Evolutionary conservation across 2,888 invertebrate species (phyloP).

Genomic region (Diplazon laetatorius): DNA sequence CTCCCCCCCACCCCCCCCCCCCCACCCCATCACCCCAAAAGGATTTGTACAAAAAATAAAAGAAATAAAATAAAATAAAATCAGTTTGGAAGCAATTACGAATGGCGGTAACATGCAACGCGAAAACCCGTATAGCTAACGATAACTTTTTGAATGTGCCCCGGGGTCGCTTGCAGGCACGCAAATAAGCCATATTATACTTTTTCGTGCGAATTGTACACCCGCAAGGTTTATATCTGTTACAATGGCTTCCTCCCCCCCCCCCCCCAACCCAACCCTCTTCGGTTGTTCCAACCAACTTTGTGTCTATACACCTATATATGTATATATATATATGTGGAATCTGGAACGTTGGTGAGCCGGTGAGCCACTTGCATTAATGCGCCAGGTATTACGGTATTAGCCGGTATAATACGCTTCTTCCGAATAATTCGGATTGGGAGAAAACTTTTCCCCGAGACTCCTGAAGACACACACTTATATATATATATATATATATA

Average conservation of each 20-base stretch:
- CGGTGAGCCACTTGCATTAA: slow-evolving; percentile 51
- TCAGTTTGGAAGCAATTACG: slow-evolving; percentile 81
- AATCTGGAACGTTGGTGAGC: neutral
- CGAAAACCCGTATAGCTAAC: slow-evolving; percentile 70
- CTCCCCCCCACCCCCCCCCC: too few relatives aligned
- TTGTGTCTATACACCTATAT: slow-evolving; percentile 29
- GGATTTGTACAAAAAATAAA: slow-evolving; percentile 54
- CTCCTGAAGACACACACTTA: too few relatives aligned
- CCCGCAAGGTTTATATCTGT: slow-evolving; percentile 76
- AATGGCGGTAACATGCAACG: slow-evolving; percentile 79
- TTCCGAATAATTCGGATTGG: slow-evolving; percentile 20
- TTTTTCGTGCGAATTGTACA: slow-evolving; percentile 70
- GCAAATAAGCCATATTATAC: slow-evolving; percentile 81
- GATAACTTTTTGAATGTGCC: slow-evolving; percentile 77
- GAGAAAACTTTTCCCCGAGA: slow-evolving; percentile 18
- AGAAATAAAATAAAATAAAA: slow-evolving; percentile 75
- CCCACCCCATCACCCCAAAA: too few relatives aligned
- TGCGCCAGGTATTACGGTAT: slow-evolving; percentile 42
- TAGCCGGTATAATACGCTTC: slow-evolving; percentile 38
- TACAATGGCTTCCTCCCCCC: slow-evolving; percentile 71
- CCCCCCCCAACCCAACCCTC: slow-evolving; percentile 67
- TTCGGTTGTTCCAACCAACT: slow-evolving; percentile 65
- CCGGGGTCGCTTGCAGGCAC: slow-evolving; percentile 71
- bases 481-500: too few relatives aligned
- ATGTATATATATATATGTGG: slow-evolving; percentile 19